Evolutionary conservation across 1,140 invertebrate genomes (phyloP).

Genomic region (Xylocopa sonorina): DNA sequence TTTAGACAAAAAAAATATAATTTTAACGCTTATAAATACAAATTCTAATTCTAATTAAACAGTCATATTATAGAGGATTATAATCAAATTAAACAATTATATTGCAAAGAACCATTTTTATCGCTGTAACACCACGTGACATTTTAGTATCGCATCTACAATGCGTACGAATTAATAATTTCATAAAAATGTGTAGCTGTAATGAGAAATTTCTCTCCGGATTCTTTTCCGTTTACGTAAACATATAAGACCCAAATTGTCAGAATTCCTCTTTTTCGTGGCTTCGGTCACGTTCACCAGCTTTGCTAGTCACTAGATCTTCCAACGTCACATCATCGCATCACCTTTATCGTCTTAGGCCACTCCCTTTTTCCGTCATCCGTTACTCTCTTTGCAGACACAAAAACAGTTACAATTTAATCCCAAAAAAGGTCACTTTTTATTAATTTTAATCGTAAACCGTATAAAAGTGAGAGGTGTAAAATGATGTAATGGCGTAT

Average conservation of each 20-base stretch:
- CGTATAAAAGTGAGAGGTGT: no score
- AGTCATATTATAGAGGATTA: no score
- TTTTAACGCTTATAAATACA: no score
- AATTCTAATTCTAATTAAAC: no score
- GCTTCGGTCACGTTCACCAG: neutral
- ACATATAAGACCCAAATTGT: neutral
- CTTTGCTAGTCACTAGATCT: neutral
- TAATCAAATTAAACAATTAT: no score
- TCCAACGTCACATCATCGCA: neutral
- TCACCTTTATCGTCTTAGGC: neutral
- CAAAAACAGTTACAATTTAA: neutral
- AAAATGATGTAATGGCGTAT: no score
- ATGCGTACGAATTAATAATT: neutral
- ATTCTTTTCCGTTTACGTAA: conserved; percentile 4
- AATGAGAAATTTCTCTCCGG: neutral
- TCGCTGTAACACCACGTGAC: neutral
- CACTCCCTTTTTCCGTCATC: neutral
- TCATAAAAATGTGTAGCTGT: no score
- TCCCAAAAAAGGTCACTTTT: neutral
- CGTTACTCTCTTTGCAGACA: neutral
- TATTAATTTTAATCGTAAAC: neutral
- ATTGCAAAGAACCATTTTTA: neutral
- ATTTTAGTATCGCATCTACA: neutral
- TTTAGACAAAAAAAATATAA: no score
- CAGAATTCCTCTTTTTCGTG: neutral